Conservation (phyloP, 2,113 vertebrate genomes). For the Elanoides forficatus region DNA sequence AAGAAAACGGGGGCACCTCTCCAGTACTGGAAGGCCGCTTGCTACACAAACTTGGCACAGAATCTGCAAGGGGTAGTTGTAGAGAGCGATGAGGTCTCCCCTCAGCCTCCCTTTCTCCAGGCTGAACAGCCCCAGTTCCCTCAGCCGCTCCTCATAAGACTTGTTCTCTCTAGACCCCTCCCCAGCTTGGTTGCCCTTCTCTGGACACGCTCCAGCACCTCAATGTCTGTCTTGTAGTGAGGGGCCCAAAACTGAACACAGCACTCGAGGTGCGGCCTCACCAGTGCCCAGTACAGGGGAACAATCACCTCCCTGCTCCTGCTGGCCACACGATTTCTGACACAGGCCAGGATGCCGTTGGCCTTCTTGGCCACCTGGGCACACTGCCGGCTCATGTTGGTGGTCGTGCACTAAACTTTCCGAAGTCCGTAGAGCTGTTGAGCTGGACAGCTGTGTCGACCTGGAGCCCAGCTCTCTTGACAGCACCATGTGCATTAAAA, state of each 20-base stretch:
- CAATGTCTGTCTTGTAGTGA: background rate
- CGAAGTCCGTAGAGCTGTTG: background rate
- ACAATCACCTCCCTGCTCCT: background rate
- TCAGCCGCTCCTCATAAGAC: background rate
- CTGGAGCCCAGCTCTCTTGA: background rate
- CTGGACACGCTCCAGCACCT: background rate
- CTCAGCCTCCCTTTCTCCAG: background rate
- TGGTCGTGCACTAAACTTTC: background rate
- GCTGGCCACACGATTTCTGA: background rate
- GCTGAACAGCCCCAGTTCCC: background rate
- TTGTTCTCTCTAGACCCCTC: background rate
- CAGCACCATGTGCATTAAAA: background rate
- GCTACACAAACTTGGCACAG: background rate
- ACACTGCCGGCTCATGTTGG: background rate
- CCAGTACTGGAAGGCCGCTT: background rate
- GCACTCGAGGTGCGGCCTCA: background rate
- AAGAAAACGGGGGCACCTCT: background rate
- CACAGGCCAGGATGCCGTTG: background rate
- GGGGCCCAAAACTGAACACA: background rate
- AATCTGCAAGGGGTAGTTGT: background rate
- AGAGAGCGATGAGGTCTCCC: background rate
- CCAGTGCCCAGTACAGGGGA: too few relatives aligned
- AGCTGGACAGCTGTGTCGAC: background rate
- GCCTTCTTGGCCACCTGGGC: background rate
- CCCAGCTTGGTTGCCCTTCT: background rate